Percentiles rank a stretch among this genome's conserved stretches.
Conservation (phyloP, 2,113 vertebrate species). For the Tragelaphus imberbis region DNA sequence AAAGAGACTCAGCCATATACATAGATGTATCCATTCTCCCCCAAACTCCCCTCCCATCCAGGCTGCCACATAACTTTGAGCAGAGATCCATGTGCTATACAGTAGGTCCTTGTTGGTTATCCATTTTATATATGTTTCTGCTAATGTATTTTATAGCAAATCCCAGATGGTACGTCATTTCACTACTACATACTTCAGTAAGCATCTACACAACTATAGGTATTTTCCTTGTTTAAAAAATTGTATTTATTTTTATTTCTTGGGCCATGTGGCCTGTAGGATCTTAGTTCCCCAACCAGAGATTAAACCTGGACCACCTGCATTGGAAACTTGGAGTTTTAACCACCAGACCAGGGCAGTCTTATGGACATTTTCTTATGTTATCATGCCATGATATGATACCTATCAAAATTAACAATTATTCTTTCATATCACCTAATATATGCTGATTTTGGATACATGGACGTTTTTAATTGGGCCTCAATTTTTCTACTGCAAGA, state of each 20-base stretch:
- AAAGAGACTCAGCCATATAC: background rate
- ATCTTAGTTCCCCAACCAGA: background rate
- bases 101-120: background rate
- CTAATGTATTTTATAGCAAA: background rate
- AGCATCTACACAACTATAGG: too few species aligned
- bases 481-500: background rate
- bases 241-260: background rate
- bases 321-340: background rate
- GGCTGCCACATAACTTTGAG: background rate
- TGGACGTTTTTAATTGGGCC: background rate
- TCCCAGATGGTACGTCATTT: background rate
- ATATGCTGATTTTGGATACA: background rate
- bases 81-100: background rate
- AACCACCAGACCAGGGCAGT: background rate
- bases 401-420: background rate
- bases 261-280: background rate
- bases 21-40: background rate
- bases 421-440: background rate
- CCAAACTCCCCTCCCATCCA: background rate
- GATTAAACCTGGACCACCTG: background rate
- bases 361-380: background rate
- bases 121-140: background rate
- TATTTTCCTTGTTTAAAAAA: background rate
- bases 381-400: background rate
- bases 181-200: background rate